Evolutionary conservation across 2,888 invertebrate genomes (phyloP).

Genomic region (Apocheima hispidaria): DNA sequence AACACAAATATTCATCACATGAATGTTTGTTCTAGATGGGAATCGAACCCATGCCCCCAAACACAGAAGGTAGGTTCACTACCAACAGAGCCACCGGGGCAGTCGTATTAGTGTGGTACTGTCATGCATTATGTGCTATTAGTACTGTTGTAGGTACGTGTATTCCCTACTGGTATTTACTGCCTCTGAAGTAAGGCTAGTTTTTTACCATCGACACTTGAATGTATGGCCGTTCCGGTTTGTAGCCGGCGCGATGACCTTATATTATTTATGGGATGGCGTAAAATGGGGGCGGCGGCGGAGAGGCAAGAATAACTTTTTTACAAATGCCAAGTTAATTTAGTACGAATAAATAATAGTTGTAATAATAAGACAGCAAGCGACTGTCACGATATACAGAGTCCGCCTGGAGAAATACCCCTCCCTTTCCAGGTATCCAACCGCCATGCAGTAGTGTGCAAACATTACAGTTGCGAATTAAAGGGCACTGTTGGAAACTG

Average conservation of each 20-base stretch:
- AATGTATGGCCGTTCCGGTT: constrained; percentile 82
- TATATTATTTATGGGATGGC: constrained; percentile 72
- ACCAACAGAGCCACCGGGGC: too few species aligned
- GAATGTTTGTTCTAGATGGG: too few species aligned
- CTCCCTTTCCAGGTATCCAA: too few species aligned
- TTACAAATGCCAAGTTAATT: neutral
- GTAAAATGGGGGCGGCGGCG: constrained; percentile 58
- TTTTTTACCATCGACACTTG: constrained; percentile 69
- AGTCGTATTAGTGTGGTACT: constrained; percentile 3
- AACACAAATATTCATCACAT: too few species aligned
- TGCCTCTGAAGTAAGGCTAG: constrained; percentile 61
- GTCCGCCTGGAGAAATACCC: too few species aligned
- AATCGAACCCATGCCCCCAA: too few species aligned
- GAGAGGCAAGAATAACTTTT: neutral
- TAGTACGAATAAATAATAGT: neutral
- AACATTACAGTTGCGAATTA: too few species aligned
- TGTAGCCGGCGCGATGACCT: constrained; percentile 83
- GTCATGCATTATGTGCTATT: neutral
- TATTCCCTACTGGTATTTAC: constrained; percentile 26
- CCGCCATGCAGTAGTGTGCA: too few species aligned
- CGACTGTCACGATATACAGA: too few species aligned
- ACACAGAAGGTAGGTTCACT: too few species aligned
- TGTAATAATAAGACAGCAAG: too few species aligned
- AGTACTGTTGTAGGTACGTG: constrained; percentile 7
- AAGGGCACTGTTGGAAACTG: too few species aligned